These are phyloP conservation scores for Thera britannica DNA, from an alignment of 2,888 invertebrate genomes.

Conservation along the genomic window DNA sequence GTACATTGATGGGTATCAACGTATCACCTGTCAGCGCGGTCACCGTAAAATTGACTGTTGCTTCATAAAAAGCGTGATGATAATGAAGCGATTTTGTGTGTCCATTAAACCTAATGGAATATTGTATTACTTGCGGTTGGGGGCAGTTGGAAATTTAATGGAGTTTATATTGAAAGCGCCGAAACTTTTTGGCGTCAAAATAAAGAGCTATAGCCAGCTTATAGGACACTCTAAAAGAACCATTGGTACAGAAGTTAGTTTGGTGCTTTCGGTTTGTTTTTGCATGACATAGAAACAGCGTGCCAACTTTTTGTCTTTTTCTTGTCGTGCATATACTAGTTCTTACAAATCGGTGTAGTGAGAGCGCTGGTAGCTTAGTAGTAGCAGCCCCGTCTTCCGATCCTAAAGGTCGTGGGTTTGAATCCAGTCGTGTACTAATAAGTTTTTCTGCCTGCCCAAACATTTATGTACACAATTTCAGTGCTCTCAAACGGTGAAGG, in stretches of 20 bases:
- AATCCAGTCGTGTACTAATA: no score
- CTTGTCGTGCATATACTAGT: no score
- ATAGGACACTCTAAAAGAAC: not conserved
- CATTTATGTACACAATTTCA: no score
- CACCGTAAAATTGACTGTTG: slow-evolving; percentile 45
- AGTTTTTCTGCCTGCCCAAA: no score
- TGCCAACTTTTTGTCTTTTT: no score
- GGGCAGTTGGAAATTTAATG: slow-evolving; percentile 20
- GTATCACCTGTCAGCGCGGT: slow-evolving; percentile 51
- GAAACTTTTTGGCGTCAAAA: slow-evolving; percentile 11
- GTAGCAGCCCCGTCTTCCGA: no score
- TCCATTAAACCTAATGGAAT: slow-evolving; percentile 39
- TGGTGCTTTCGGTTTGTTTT: not conserved
- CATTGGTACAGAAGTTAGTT: not conserved
- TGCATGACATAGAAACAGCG: no score
- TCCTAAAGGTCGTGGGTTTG: no score
- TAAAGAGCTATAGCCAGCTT: slow-evolving; percentile 9
- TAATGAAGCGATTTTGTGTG: slow-evolving; percentile 39
- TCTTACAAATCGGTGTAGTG: no score
- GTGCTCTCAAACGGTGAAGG: no score
- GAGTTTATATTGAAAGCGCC: slow-evolving; percentile 15
- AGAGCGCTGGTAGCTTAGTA: no score
- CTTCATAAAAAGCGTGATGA: slow-evolving; percentile 25
- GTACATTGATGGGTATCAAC: slow-evolving; percentile 42
- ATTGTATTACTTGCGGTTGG: slow-evolving; percentile 30